Conservation (phyloP, 2,888 invertebrate species). For the Dryocosmus kuriphilus region DNA sequence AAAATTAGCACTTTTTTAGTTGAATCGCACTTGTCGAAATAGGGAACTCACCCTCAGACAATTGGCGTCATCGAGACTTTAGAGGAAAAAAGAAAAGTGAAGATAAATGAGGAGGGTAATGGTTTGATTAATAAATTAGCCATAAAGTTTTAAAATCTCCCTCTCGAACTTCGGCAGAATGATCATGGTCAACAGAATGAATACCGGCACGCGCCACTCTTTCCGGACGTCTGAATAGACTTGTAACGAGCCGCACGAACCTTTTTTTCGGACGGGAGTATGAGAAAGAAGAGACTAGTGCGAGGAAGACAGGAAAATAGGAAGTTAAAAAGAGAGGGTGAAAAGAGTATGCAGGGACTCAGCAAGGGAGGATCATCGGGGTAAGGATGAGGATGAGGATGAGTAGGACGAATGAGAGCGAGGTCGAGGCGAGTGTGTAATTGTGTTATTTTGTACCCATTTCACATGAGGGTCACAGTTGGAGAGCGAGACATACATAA, state of each 20-base stretch:
- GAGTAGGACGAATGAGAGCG: conserved; percentile 61
- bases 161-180: conserved; percentile 55
- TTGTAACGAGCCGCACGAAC: conserved; percentile 74
- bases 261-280: conserved; percentile 57
- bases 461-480: conserved; percentile 73
- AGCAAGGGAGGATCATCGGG: conserved; percentile 64
- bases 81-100: background rate
- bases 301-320: conserved; percentile 57
- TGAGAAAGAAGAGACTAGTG: conserved; percentile 58
- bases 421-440: conserved; percentile 74
- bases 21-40: background rate
- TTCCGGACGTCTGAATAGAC: conserved; percentile 76
- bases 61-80: background rate
- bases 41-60: background rate
- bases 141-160: conserved; percentile 68
- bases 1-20: background rate
- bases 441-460: conserved; percentile 77
- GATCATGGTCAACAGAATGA: conserved; percentile 76
- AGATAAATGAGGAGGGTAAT: background rate
- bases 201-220: conserved; percentile 75
- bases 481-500: conserved; percentile 73
- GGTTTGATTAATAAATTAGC: conserved; percentile 72
- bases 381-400: conserved; percentile 67
- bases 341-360: conserved; percentile 61
- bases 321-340: conserved; percentile 60